Base-by-base conservation (phyloP, 2,888 invertebrate genomes). In the Hemaris fuciformis region DNA sequence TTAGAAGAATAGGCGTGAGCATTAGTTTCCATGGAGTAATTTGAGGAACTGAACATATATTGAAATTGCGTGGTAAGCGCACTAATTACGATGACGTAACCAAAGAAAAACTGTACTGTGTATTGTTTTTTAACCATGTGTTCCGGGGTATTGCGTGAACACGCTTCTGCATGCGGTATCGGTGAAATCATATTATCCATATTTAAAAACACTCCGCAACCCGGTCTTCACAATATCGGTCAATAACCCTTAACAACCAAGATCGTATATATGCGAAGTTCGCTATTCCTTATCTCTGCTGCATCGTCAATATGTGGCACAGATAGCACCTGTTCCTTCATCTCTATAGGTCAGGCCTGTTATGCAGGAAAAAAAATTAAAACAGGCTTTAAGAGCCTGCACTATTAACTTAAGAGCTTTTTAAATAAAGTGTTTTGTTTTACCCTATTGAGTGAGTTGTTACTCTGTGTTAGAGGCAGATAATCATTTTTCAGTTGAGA, bases 111-210 rank as follows among this genome's bases (percentile, higher is more conserved):
- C 38, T 43, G 43, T 18, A 7, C 8, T 7, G 2, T 18, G 20
- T 41, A 10, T 1, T 23, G 34, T 7, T 6, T n/a, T n/a, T n/a
- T 8, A 57, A 57, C 23, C n/a, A 59, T 20, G 25, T 59, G 45
- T 59, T 20, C 23, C 59, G 45, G 22, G 23, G 31, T 46, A 7
- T 45, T 22, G 23, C 34, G 59, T 46, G 59, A 46, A 46, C 59
- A 15, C 22, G 45, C 46, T 31, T 15, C 20, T 22, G 15, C 1
- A 34, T 46, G 59, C 59, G 31, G 45, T 59, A 34, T 45, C 45
- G 34, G 38, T 58, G 42, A 59, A 46, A 59, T 57, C 34, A 57
- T 13, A 38, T 38, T 38, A 38, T n/a, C 5, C n/a, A 38, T n/a
- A 34, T 46, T 45, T 8, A 23, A 23, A 27, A 59, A 43, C 25